phyloP scores from a whole-genome alignment of 1,140 invertebrate genomes.

The Sycobia sp. region DNA sequence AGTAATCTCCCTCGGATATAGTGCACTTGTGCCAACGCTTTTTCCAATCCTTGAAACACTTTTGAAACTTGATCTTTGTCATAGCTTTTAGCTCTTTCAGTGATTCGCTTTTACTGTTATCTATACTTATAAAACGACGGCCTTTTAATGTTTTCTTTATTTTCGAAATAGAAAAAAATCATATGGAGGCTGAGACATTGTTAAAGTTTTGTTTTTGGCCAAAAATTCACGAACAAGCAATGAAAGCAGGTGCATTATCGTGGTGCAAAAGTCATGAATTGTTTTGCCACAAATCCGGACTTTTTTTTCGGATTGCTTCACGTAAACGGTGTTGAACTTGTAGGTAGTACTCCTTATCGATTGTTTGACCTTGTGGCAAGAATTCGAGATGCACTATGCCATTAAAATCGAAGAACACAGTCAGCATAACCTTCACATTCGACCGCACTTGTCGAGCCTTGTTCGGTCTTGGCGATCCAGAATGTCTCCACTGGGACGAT shows the following conservation, averaged over 20 bases:
- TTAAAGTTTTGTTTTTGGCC: constrained; percentile 23
- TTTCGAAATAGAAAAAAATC: background rate
- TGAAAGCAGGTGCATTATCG: constrained; percentile 25
- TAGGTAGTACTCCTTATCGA: constrained; percentile 44
- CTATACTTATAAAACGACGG: background rate
- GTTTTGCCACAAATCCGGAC: constrained; percentile 32
- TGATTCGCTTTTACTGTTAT: background rate
- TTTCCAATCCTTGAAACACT: constrained; percentile 37
- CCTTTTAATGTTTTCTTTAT: constrained; percentile 1
- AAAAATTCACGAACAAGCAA: constrained; percentile 29
- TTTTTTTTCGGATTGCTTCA: constrained; percentile 40
- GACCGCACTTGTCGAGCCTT: constrained; percentile 29
- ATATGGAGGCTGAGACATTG: constrained; percentile 29
- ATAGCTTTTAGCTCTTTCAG: constrained; percentile 9
- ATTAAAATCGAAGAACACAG: constrained; percentile 19
- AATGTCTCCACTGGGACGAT: constrained; percentile 5
- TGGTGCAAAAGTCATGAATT: constrained; percentile 32
- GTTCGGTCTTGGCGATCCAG: constrained; percentile 25
- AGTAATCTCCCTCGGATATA: constrained; percentile 29
- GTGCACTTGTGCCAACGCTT: constrained; percentile 33
- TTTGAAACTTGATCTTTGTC: constrained; percentile 14
- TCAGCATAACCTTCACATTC: constrained; percentile 30
- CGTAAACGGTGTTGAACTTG: constrained; percentile 42
- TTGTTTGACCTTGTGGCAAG: constrained; percentile 43
- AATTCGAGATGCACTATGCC: constrained; percentile 41